A percentile compares a stretch with the other conserved stretches of the same genome.
Conservation (phyloP, 2,113 vertebrate species). For the Pyrgilauda ruficollis region DNA sequence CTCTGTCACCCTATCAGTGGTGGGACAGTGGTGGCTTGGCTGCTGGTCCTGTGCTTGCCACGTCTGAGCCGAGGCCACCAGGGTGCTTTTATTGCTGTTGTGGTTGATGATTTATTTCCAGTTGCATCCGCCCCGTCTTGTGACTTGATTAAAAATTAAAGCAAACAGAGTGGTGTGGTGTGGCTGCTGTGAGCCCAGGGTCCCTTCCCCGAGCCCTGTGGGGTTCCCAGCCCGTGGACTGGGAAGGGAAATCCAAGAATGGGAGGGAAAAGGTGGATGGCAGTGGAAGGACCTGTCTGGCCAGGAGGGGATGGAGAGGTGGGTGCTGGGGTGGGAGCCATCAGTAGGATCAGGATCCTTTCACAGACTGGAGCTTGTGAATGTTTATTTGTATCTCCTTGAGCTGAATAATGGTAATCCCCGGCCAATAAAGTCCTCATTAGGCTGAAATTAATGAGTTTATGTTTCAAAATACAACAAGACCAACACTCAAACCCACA, state of each 20-base stretch:
- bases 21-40: neutral
- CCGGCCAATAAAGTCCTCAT: neutral
- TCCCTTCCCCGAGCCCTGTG: neutral
- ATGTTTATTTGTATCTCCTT: neutral
- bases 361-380: neutral
- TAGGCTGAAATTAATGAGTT: neutral
- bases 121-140: neutral
- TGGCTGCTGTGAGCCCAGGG: neutral
- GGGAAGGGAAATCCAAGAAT: neutral
- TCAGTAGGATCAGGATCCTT: neutral
- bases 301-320: neutral
- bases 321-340: neutral
- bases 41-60: accelerated
- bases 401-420: neutral
- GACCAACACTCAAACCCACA: neutral
- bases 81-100: neutral
- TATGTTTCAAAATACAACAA: neutral
- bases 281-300: neutral
- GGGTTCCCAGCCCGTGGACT: accelerated
- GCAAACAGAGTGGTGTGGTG: neutral
- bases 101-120: constrained; percentile 42
- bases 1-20: neutral
- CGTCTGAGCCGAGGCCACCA: neutral
- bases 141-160: constrained; percentile 33
- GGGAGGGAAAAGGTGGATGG: neutral